Conservation (phyloP, 2,888 invertebrate genomes). For the Strigamia crassipes region DNA sequence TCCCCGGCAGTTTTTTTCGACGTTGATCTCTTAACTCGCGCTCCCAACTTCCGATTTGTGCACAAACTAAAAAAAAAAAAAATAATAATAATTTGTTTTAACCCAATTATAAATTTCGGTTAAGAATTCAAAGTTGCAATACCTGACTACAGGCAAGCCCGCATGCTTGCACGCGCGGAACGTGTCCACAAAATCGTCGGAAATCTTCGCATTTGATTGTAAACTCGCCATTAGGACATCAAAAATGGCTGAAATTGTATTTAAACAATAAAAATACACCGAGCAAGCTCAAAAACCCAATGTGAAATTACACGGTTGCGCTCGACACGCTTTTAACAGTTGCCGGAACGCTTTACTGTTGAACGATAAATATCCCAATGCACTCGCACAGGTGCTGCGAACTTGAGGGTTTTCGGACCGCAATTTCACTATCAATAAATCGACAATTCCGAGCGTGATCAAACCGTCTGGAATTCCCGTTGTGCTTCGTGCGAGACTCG, state of each 20-base stretch:
- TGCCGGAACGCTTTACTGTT: constrained; percentile 24
- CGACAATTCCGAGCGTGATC: constrained; percentile 44
- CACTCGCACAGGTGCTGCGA: constrained; percentile 33
- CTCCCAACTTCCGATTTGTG: not conserved
- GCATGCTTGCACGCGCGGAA: not conserved
- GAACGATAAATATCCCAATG: constrained; percentile 44
- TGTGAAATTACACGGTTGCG: constrained; percentile 37
- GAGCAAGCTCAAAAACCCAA: too few relatives aligned
- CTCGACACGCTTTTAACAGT: constrained; percentile 37
- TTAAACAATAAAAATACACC: not conserved
- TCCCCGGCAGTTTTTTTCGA: not conserved
- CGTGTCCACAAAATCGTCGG: not conserved
- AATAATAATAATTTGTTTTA: too few relatives aligned
- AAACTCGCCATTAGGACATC: not conserved
- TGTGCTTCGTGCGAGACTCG: constrained; percentile 43
- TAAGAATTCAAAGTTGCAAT: not conserved
- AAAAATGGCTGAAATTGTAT: not conserved
- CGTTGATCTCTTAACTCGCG: not conserved
- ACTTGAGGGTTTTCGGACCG: constrained; percentile 31
- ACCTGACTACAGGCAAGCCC: not conserved
- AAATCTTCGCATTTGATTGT: not conserved
- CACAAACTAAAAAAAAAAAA: not conserved
- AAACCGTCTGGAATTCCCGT: constrained; percentile 46
- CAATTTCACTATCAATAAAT: constrained; percentile 15
- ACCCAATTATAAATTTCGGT: not conserved